A percentile compares a stretch with the other conserved stretches of the same genome.
Conservation (phyloP, 2,888 invertebrate species). For the Neoitamus cyanurus region DNA sequence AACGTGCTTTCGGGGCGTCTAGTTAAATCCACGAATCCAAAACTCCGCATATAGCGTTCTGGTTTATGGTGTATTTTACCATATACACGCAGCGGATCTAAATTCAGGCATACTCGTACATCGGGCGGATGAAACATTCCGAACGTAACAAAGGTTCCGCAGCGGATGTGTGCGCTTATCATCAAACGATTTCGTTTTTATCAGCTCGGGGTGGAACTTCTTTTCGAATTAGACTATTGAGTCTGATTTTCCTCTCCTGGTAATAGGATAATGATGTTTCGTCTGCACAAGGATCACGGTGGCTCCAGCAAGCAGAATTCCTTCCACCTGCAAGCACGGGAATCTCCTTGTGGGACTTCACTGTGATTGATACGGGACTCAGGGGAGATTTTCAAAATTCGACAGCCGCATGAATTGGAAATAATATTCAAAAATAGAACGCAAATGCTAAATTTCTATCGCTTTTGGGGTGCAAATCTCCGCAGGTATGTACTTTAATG, state of each 20-base stretch:
- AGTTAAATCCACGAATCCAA: conserved; percentile 45
- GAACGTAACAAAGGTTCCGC: not conserved
- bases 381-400: not conserved
- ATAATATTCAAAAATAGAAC: not conserved
- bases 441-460: not conserved
- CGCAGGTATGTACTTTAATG: not conserved
- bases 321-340: not conserved
- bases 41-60: not conserved
- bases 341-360: not conserved
- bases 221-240: conserved; percentile 26
- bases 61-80: not conserved
- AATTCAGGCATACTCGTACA: not conserved
- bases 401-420: not conserved
- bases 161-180: conserved; percentile 19
- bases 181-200: conserved; percentile 26
- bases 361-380: not conserved
- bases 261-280: conserved; percentile 36
- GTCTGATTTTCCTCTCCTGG: conserved; percentile 6
- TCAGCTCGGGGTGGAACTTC: not conserved
- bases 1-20: conserved; percentile 48
- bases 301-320: not conserved
- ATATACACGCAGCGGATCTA: not conserved
- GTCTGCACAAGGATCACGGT: not conserved
- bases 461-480: not conserved
- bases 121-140: not conserved